Conservation (phyloP, 2,888 invertebrate genomes). For the Perizoma affinitatum region DNA sequence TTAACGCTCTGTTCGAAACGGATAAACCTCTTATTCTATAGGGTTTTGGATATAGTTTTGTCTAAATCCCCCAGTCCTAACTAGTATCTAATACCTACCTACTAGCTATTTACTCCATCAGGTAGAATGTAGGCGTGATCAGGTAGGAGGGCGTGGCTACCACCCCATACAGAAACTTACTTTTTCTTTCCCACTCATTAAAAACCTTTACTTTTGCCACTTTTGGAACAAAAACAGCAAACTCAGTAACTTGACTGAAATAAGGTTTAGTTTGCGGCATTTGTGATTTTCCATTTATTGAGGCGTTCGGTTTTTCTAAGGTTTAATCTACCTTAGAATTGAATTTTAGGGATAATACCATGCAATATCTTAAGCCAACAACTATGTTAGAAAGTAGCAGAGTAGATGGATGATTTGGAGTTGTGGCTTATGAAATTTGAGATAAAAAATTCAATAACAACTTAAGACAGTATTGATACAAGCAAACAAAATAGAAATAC, state of each 20-base stretch:
- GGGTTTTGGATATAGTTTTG: not conserved
- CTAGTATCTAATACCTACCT: not conserved
- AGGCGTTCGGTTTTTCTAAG: no score
- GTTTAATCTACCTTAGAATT: no score
- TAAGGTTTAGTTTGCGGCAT: not conserved
- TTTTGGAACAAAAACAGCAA: conserved; percentile 13
- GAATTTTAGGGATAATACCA: no score
- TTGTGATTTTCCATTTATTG: not conserved
- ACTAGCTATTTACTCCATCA: conserved; percentile 27
- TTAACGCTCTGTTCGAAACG: no score
- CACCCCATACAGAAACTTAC: conserved; percentile 46
- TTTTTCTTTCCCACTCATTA: conserved; percentile 30
- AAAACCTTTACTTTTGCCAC: conserved; percentile 25
- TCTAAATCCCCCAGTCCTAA: not conserved
- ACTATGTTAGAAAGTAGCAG: no score
- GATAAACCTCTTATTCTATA: not conserved
- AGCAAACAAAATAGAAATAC: not conserved
- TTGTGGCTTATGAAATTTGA: no score
- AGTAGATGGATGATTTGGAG: no score
- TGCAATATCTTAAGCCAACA: no score
- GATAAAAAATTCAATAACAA: no score
- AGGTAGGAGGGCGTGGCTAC: conserved; percentile 59
- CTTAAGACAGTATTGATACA: no score
- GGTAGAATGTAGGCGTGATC: conserved; percentile 53
- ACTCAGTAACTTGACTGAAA: conserved; percentile 2